These are phyloP conservation scores for Thera obeliscata DNA, from an alignment of 2,888 invertebrate species.

Conservation along the genomic window DNA sequence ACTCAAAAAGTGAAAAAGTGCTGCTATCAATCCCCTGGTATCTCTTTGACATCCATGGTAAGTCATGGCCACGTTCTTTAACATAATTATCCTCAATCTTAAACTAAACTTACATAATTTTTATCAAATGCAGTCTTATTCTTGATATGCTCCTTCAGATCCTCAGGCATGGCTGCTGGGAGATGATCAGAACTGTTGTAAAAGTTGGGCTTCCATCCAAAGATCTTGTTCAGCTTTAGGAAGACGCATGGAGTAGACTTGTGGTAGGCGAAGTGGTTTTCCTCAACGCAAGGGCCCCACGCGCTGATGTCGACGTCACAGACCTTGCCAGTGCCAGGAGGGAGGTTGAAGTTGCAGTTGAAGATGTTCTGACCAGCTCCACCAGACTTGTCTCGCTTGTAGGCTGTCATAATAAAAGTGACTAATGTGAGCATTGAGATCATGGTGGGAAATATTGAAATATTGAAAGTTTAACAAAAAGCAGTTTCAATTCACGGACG, in stretches of 20 bases:
- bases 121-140: slow-evolving; percentile 78
- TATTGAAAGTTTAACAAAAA: no score
- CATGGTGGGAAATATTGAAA: no score
- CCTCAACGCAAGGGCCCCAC: slow-evolving; percentile 92
- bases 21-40: no score
- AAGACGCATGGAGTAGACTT: slow-evolving; percentile 97
- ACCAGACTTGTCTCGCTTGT: slow-evolving; percentile 89
- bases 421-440: background rate
- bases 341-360: slow-evolving; percentile 90
- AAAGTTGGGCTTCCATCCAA: slow-evolving; percentile 93
- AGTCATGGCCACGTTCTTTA: no score
- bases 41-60: no score
- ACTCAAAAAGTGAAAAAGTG: no score
- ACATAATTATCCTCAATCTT: no score
- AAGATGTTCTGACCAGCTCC: slow-evolving; percentile 90
- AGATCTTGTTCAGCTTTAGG: slow-evolving; percentile 97
- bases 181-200: slow-evolving; percentile 89
- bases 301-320: slow-evolving; percentile 94
- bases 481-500: no score
- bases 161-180: slow-evolving; percentile 90
- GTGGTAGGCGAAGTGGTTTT: slow-evolving; percentile 95
- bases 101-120: slow-evolving; percentile 66
- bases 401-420: slow-evolving; percentile 79
- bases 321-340: slow-evolving; percentile 89
- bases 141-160: slow-evolving; percentile 88